Evolutionary conservation across 1,140 invertebrate genomes (phyloP).

Genomic region (Gonatopus flavifemur): DNA sequence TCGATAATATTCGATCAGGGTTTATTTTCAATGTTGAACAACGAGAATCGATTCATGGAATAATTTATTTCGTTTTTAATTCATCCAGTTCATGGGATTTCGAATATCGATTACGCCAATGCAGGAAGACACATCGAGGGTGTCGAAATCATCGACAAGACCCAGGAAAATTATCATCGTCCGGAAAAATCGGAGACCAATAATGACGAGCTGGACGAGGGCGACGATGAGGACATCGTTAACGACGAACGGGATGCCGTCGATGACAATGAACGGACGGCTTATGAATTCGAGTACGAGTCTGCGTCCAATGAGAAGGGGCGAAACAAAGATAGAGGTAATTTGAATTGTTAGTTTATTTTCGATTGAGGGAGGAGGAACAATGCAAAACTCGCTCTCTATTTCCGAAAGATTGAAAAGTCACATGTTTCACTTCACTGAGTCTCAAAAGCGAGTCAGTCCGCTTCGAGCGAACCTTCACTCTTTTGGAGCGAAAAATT

Average conservation of each 20-base stretch:
- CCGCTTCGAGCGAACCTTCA: no score
- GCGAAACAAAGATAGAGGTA: constrained; percentile 37
- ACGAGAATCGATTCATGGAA: no score
- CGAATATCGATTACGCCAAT: constrained; percentile 28
- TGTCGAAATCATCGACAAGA: constrained; percentile 18
- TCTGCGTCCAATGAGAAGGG: constrained; percentile 37
- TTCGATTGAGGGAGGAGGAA: no score
- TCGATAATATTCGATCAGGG: no score
- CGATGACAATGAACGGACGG: constrained; percentile 31
- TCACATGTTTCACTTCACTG: no score
- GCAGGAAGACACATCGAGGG: constrained; percentile 18
- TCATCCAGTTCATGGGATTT: constrained; percentile 30
- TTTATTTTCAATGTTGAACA: no score
- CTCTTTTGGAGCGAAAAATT: no score
- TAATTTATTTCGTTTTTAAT: constrained; percentile 8
- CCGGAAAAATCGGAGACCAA: constrained; percentile 10
- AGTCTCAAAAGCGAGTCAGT: no score
- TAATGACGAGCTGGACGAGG: constrained; percentile 7
- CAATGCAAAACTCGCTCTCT: no score
- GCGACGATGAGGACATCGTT: constrained; percentile 8
- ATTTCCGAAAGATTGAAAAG: no score
- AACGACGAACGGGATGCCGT: no score
- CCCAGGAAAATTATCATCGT: constrained; percentile 13
- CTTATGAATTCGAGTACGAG: constrained; percentile 45
- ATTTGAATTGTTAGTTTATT: no score